Evolutionary conservation across 2,797 vertebrate genomes (phyloP).

Genomic region (Thunnus albacares): DNA sequence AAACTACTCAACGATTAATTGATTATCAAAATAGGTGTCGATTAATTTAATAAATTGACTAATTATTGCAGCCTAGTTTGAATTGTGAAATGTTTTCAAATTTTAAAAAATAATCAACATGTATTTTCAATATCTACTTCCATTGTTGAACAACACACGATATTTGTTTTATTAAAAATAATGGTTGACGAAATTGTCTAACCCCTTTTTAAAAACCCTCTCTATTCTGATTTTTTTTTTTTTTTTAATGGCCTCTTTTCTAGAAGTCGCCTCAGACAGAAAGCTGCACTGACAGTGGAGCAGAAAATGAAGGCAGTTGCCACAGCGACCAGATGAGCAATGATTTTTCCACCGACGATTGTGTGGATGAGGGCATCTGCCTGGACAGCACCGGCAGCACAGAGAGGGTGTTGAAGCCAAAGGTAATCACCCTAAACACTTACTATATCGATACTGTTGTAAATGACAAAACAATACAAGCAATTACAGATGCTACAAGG

Average conservation of each 20-base stretch:
- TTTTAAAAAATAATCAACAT: not conserved
- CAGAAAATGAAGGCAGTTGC: constrained; percentile 99
- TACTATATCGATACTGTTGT: not conserved
- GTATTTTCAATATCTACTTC: not conserved
- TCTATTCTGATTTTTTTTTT: not conserved
- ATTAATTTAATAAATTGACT: no score
- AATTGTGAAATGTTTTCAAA: not conserved
- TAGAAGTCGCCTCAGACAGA: constrained; percentile 99
- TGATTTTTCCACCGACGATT: constrained; percentile 98
- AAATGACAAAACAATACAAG: not conserved
- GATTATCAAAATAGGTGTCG: no score
- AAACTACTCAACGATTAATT: no score
- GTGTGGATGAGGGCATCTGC: constrained; percentile 98
- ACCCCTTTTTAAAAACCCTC: not conserved
- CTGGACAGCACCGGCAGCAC: constrained; percentile 92
- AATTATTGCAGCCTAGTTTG: no score
- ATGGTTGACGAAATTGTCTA: not conserved
- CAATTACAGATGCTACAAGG: not conserved
- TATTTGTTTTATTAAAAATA: not conserved
- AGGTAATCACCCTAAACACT: constrained; percentile 83
- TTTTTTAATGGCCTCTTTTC: constrained; percentile 48
- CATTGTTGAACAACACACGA: not conserved
- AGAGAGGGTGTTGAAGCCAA: constrained; percentile 95
- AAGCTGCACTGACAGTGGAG: constrained; percentile 99
- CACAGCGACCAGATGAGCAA: constrained; percentile 99